Conservation (phyloP, 1,140 invertebrate genomes). For the Atopsyche davidsoni region DNA sequence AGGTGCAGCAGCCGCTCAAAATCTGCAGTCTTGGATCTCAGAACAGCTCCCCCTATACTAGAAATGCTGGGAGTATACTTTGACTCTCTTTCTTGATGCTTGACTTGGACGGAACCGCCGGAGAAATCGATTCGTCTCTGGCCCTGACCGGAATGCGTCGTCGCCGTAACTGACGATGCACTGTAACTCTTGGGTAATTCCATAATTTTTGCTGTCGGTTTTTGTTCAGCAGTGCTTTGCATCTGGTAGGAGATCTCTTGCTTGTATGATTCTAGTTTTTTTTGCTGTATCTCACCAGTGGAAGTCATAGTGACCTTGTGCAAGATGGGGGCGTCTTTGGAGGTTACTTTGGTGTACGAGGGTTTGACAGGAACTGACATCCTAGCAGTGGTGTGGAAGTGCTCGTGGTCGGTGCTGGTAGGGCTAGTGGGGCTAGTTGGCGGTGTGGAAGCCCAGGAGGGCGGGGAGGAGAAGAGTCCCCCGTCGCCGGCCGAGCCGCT, state of each 20-base stretch:
- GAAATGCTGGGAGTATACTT: slow-evolving; percentile 55
- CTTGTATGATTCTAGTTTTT: slow-evolving; percentile 37
- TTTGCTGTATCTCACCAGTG: slow-evolving; percentile 50
- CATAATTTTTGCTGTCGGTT: slow-evolving; percentile 25
- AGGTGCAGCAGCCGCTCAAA: slow-evolving; percentile 55
- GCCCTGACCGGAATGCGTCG: slow-evolving; percentile 28
- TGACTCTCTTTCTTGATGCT: slow-evolving; percentile 33
- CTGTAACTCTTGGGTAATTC: slow-evolving; percentile 33
- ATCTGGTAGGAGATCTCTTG: slow-evolving; percentile 37
- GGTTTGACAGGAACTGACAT: slow-evolving; percentile 29
- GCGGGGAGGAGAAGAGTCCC: slow-evolving; percentile 48
- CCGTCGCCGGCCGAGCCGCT: slow-evolving; percentile 38
- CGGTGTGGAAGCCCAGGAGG: slow-evolving; percentile 55
- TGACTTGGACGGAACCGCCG: slow-evolving; percentile 10
- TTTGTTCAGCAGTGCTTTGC: slow-evolving; percentile 26
- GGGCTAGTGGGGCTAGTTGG: slow-evolving; percentile 50
- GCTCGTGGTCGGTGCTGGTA: slow-evolving; percentile 20
- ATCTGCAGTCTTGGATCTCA: slow-evolving; percentile 61
- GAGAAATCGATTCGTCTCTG: slow-evolving; percentile 26
- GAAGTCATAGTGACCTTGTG: slow-evolving; percentile 56
- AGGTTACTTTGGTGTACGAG: slow-evolving; percentile 32
- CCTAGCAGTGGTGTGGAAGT: slow-evolving; percentile 22
- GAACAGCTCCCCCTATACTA: slow-evolving; percentile 59
- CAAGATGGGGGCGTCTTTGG: slow-evolving; percentile 36
- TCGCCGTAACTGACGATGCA: slow-evolving; percentile 21